These are phyloP conservation scores for Sterrhoptilus dennistouni DNA, from an alignment of 2,113 vertebrate species.

Conservation along the genomic window DNA sequence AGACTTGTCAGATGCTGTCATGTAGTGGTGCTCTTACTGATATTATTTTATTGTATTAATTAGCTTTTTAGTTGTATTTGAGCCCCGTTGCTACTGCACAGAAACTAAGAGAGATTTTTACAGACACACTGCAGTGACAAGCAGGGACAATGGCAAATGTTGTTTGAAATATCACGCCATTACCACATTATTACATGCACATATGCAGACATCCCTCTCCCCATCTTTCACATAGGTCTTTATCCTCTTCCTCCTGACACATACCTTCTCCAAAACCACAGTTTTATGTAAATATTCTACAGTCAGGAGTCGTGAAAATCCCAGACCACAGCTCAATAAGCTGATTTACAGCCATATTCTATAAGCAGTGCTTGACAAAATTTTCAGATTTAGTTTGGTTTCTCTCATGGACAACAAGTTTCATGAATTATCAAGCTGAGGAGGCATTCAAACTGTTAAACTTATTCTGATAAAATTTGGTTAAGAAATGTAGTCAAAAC, in stretches of 20 bases:
- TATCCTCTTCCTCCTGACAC: background rate
- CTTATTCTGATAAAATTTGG: background rate
- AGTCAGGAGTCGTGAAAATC: background rate
- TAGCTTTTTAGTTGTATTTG: background rate
- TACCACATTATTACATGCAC: background rate
- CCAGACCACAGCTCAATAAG: background rate
- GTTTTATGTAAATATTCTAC: background rate
- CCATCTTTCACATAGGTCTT: background rate
- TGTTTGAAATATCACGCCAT: fast-evolving
- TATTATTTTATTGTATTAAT: background rate
- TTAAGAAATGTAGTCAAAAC: background rate
- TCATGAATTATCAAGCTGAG: background rate
- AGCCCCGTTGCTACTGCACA: background rate
- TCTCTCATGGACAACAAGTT: background rate
- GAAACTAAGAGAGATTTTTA: background rate
- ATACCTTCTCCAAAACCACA: background rate
- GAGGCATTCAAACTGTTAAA: background rate
- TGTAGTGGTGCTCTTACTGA: background rate
- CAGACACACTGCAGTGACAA: background rate
- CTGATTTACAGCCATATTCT: background rate
- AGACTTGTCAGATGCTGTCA: background rate
- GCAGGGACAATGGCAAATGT: background rate
- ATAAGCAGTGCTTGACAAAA: background rate
- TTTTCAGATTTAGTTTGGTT: background rate
- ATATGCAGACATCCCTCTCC: background rate